Evolutionary conservation across 2,888 invertebrate genomes (phyloP).

Genomic region (Caenorhabditis auriculariae): DNA sequence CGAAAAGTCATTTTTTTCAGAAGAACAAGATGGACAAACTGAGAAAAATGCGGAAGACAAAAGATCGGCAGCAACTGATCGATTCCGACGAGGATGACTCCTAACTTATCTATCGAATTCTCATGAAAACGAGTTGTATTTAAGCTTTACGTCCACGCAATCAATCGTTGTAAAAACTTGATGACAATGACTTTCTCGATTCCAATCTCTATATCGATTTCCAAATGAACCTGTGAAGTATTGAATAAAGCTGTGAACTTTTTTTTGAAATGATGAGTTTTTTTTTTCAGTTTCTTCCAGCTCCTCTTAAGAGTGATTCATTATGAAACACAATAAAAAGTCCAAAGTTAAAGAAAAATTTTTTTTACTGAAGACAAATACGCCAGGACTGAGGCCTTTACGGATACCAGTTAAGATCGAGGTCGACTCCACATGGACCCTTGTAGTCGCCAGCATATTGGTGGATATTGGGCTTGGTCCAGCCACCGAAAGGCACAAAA

Average conservation of each 20-base stretch:
- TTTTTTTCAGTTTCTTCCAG: too few species aligned
- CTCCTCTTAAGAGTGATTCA: too few species aligned
- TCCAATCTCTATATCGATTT: background rate
- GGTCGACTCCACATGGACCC: constrained; percentile 39
- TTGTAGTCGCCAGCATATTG: constrained; percentile 33
- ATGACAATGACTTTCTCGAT: background rate
- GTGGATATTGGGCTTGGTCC: constrained; percentile 34
- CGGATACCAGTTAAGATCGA: constrained; percentile 34
- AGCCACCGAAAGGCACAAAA: constrained; percentile 36
- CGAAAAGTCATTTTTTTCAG: background rate
- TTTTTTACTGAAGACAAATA: background rate
- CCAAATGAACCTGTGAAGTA: too few species aligned
- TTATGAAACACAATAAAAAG: too few species aligned
- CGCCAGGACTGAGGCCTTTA: background rate
- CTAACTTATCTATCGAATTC: background rate
- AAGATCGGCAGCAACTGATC: constrained; percentile 28
- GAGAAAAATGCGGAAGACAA: constrained; percentile 20
- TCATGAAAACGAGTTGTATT: background rate
- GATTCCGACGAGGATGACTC: constrained; percentile 29
- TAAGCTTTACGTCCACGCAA: too few species aligned
- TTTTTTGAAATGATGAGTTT: too few species aligned
- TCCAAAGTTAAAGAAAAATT: too few species aligned
- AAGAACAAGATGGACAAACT: constrained; percentile 23
- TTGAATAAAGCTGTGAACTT: too few species aligned
- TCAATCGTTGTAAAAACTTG: too few species aligned